phyloP scores from a whole-genome alignment of 2,888 invertebrate genomes.

The Petrolisthes manimaculis region DNA sequence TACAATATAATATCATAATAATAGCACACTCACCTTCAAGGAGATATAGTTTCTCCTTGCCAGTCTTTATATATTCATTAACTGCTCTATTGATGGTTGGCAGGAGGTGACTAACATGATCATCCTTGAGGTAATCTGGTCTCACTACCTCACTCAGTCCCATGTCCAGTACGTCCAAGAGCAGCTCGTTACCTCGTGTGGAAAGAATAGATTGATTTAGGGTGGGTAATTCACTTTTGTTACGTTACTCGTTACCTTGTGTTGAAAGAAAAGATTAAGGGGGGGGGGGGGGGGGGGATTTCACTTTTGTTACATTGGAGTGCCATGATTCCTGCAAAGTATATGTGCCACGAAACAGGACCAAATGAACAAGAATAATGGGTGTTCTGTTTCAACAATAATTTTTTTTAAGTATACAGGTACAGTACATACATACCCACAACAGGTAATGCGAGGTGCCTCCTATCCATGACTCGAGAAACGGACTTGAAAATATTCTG shows the following conservation, averaged over 20 bases:
- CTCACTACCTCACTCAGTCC: slow-evolving; percentile 18
- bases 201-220: neutral
- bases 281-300: too few relatives aligned
- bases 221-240: neutral
- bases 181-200: slow-evolving; percentile 10
- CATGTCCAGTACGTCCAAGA: slow-evolving; percentile 12
- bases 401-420: too few relatives aligned
- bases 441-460: slow-evolving; percentile 29
- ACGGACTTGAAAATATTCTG: neutral
- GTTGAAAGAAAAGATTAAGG: too few relatives aligned
- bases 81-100: slow-evolving; percentile 35
- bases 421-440: slow-evolving; percentile 48
- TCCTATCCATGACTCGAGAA: neutral
- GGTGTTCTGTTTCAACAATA: too few relatives aligned
- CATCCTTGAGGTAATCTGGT: slow-evolving; percentile 46
- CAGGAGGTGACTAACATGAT: slow-evolving; percentile 44
- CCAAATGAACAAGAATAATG: too few relatives aligned
- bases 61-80: slow-evolving; percentile 1
- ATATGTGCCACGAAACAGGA: too few relatives aligned
- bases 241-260: too few relatives aligned
- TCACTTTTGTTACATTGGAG: too few relatives aligned
- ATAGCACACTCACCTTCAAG: slow-evolving; percentile 9
- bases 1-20: neutral
- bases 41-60: slow-evolving; percentile 9
- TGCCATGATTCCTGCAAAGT: too few relatives aligned